Percentiles rank a stretch among this genome's conserved stretches.
Evolutionary conservation across 1,140 invertebrate species (phyloP).

Genomic region (Brachionus sp.): DNA sequence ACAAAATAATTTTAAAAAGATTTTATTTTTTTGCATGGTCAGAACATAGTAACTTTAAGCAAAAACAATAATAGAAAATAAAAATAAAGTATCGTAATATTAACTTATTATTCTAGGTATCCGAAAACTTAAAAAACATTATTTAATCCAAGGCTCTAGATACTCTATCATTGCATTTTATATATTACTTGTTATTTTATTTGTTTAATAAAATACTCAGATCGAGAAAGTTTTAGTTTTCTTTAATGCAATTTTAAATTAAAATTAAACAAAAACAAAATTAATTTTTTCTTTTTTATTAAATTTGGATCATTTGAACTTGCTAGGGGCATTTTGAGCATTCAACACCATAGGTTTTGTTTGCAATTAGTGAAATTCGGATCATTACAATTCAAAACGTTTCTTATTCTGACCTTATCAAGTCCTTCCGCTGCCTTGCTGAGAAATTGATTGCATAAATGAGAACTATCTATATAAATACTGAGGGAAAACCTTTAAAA

Average conservation of each 20-base stretch:
- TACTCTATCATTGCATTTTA: neutral
- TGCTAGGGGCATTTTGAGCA: neutral
- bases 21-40: too few relatives aligned
- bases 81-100: too few relatives aligned
- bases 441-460: neutral
- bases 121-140: neutral
- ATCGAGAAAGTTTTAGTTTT: neutral
- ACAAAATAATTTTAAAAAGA: too few relatives aligned
- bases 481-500: neutral
- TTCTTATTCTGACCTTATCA: neutral
- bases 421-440: neutral
- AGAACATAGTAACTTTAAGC: too few relatives aligned
- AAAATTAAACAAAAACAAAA: neutral
- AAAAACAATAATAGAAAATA: too few relatives aligned
- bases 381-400: neutral
- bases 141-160: neutral
- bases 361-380: neutral
- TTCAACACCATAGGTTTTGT: neutral
- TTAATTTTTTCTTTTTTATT: neutral
- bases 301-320: neutral
- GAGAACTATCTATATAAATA: neutral
- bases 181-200: too few relatives aligned
- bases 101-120: neutral
- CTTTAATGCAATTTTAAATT: neutral
- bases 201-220: neutral